phyloP scores from a whole-genome alignment of 2,888 invertebrate genomes.

The Corbicula japonica region DNA sequence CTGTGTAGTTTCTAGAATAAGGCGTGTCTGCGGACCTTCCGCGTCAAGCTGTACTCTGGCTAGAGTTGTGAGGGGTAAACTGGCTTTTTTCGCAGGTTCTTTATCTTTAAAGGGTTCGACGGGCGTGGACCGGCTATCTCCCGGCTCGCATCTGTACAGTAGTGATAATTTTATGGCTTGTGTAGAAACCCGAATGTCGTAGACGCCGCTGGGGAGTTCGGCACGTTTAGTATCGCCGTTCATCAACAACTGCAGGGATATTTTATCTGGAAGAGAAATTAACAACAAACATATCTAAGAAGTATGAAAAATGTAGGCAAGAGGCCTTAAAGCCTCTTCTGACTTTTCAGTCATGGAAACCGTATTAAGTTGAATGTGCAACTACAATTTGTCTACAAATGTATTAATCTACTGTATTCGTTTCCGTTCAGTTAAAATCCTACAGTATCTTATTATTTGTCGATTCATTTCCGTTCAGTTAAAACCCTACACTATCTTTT shows the following conservation, averaged over 20 bases:
- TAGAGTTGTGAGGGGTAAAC: constrained; percentile 37
- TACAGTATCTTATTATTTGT: too few relatives aligned
- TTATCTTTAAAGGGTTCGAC: constrained; percentile 47
- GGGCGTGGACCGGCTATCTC: constrained; percentile 45
- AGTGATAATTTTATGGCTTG: constrained; percentile 26
- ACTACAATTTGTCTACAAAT: not conserved
- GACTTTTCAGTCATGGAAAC: not conserved
- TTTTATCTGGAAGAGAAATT: constrained; percentile 26
- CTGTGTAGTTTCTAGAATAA: constrained; percentile 48
- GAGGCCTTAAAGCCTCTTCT: not conserved
- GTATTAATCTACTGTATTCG: too few relatives aligned
- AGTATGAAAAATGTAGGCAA: not conserved
- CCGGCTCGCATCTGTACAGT: constrained; percentile 8
- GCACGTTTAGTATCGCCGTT: constrained; percentile 20
- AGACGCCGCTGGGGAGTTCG: constrained; percentile 35
- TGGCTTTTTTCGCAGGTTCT: constrained; percentile 3
- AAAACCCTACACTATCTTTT: too few relatives aligned
- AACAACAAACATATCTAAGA: not conserved
- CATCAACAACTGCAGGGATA: constrained; percentile 28
- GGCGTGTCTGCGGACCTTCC: not conserved
- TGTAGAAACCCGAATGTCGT: constrained; percentile 30
- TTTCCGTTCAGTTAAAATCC: too few relatives aligned
- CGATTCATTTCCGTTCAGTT: too few relatives aligned
- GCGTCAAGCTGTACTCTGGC: constrained; percentile 32
- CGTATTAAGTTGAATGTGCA: not conserved